Percentiles rank a stretch among this genome's conserved stretches.
These are phyloP conservation scores for Abrostola tripartita DNA, from an alignment of 2,888 invertebrate species.

Conservation along the genomic window DNA sequence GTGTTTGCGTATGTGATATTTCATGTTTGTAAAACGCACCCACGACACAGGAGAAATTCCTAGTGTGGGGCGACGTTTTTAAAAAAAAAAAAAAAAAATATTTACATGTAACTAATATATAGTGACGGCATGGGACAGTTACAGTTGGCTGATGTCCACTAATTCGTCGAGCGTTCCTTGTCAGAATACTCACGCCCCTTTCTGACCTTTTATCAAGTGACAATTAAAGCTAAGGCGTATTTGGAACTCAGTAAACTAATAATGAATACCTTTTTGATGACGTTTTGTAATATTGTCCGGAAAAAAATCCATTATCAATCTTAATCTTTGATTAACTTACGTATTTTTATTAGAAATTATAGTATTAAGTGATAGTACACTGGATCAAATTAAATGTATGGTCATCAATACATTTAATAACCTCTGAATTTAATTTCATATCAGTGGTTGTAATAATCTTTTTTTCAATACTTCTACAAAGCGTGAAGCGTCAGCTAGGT, in stretches of 20 bases:
- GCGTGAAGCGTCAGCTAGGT: too few relatives aligned
- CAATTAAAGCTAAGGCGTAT: slow-evolving; percentile 7
- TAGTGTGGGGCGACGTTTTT: too few relatives aligned
- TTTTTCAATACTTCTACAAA: too few relatives aligned
- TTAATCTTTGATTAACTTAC: neutral
- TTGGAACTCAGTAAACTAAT: neutral
- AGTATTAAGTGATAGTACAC: neutral
- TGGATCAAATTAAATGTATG: too few relatives aligned
- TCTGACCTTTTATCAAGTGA: slow-evolving; percentile 26
- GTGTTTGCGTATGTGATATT: too few relatives aligned
- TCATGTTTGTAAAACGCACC: too few relatives aligned
- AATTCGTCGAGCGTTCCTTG: slow-evolving; percentile 28
- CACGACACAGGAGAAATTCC: too few relatives aligned
- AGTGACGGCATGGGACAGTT: slow-evolving; percentile 11
- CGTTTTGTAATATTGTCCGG: neutral
- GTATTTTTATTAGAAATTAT: neutral
- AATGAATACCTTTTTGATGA: slow-evolving; percentile 6
- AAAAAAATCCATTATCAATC: neutral
- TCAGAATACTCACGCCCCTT: slow-evolving; percentile 15
- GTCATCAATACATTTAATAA: too few relatives aligned
- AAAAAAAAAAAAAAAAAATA: neutral
- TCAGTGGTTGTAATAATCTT: too few relatives aligned
- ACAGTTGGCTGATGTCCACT: slow-evolving; percentile 34
- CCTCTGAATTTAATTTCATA: too few relatives aligned
- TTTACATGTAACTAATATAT: slow-evolving; percentile 12